A percentile compares a stretch with the other conserved stretches of the same genome.
Conservation (phyloP, 1,140 invertebrate genomes). For the Monomorium pharaonis region DNA sequence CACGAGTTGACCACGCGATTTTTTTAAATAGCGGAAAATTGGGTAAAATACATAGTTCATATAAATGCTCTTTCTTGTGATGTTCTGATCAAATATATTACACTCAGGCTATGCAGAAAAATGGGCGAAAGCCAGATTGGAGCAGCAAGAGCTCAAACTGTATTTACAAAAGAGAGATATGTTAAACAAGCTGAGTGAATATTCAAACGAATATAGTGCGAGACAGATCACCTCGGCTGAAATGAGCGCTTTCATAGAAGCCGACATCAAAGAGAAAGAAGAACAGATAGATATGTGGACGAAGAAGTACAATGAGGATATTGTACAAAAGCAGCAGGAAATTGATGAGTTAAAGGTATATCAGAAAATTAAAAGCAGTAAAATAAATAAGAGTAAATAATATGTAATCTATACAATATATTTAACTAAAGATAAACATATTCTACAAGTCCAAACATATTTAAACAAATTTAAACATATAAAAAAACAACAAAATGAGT, state of each 20-base stretch:
- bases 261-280: slow-evolving; percentile 68
- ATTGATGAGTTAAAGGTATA: slow-evolving; percentile 75
- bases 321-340: slow-evolving; percentile 70
- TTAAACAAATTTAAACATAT: neutral
- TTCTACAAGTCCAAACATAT: no score
- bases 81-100: neutral
- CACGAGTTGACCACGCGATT: neutral
- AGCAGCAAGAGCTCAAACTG: slow-evolving; percentile 67
- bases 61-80: neutral
- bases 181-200: slow-evolving; percentile 59
- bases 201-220: slow-evolving; percentile 39
- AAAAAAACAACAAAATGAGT: neutral
- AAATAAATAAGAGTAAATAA: neutral
- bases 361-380: neutral
- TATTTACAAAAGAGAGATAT: slow-evolving; percentile 61
- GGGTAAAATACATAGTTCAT: slow-evolving; percentile 39
- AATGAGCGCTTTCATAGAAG: slow-evolving; percentile 60
- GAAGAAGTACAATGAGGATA: slow-evolving; percentile 70
- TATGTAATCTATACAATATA: neutral
- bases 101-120: slow-evolving; percentile 60
- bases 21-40: slow-evolving; percentile 63
- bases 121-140: slow-evolving; percentile 73
- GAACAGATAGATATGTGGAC: slow-evolving; percentile 72
- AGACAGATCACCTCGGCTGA: slow-evolving; percentile 71
- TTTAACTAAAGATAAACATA: slow-evolving; percentile 12